Conservation (phyloP, 2,797 vertebrate species). For the Sebastes trivittatus region DNA sequence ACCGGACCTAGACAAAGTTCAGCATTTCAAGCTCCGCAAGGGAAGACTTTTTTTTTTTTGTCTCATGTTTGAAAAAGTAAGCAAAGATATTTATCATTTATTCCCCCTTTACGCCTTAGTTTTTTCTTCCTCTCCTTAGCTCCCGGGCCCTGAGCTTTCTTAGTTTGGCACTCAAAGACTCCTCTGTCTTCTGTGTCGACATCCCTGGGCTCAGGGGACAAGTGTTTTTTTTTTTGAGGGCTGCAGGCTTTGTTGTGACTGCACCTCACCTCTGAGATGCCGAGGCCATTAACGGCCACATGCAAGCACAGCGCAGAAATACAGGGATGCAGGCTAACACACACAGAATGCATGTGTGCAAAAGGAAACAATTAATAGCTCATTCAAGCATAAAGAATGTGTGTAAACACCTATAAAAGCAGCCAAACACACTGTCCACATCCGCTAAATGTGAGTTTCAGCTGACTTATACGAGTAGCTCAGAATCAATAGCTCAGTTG, state of each 20-base stretch:
- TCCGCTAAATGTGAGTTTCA: neutral
- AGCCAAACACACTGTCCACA: neutral
- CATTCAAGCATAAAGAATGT: neutral
- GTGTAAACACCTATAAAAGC: neutral
- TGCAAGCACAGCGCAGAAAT: neutral
- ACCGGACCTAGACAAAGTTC: slow-evolving; percentile 67
- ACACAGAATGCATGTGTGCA: neutral
- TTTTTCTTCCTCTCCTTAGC: slow-evolving; percentile 37
- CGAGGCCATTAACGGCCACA: slow-evolving; percentile 17
- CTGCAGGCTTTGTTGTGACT: slow-evolving; percentile 59
- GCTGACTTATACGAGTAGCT: neutral
- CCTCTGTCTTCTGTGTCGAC: slow-evolving; percentile 53
- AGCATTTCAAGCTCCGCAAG: slow-evolving; percentile 60
- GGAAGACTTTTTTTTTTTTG: slow-evolving; percentile 9
- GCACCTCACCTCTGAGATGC: slow-evolving; percentile 38
- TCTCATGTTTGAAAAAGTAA: slow-evolving; percentile 66
- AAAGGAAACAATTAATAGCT: neutral
- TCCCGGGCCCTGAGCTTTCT: slow-evolving; percentile 53
- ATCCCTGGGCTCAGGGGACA: slow-evolving; percentile 58
- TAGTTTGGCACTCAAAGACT: slow-evolving; percentile 66
- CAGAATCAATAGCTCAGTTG: slow-evolving; percentile 31
- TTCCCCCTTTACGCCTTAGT: slow-evolving; percentile 19
- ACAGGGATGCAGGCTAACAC: neutral
- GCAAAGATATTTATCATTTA: slow-evolving; percentile 75
- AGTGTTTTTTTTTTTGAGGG: slow-evolving; percentile 28